Conservation (phyloP, 2,113 vertebrate genomes). For the Serilophus lunatus region DNA sequence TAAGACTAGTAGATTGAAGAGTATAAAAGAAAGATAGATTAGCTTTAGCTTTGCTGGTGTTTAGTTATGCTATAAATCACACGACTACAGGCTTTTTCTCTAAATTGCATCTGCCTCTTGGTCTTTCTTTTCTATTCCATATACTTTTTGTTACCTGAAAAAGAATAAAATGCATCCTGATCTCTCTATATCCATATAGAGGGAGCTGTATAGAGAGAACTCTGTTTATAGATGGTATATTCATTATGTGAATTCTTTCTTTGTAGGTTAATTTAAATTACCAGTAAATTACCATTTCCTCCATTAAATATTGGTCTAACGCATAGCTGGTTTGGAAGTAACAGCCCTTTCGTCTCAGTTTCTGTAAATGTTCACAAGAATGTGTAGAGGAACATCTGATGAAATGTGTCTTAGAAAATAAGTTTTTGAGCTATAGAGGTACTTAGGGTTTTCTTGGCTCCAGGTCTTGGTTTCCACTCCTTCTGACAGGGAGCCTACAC, state of each 20-base stretch:
- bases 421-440: background rate
- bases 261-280: background rate
- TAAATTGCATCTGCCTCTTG: background rate
- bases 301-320: background rate
- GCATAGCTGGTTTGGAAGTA: background rate
- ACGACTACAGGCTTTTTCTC: background rate
- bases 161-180: background rate
- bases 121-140: background rate
- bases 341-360: too few relatives aligned
- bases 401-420: background rate
- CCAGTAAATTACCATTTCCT: background rate
- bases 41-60: background rate
- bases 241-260: background rate
- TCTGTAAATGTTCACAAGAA: background rate
- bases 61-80: background rate
- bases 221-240: background rate
- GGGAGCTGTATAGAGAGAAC: too few relatives aligned
- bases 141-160: background rate
- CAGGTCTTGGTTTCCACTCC: background rate
- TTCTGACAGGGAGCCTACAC: background rate
- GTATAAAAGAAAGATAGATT: background rate
- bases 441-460: background rate
- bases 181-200: background rate
- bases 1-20: background rate
- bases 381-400: background rate